These are phyloP conservation scores for Carassius auratus DNA, from an alignment of 2,113 vertebrate species.

Conservation along the genomic window DNA sequence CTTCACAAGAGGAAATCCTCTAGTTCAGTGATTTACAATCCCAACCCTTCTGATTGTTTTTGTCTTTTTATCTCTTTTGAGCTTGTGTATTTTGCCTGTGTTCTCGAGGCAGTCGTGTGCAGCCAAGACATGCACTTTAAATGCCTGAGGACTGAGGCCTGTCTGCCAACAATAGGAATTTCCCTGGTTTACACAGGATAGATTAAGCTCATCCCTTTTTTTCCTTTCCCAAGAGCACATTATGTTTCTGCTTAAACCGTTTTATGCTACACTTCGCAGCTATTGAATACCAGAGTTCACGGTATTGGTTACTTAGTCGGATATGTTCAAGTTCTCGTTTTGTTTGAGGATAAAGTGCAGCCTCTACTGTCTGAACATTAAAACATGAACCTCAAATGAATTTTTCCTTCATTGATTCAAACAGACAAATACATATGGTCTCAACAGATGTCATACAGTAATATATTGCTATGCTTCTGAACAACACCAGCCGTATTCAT, in stretches of 20 bases:
- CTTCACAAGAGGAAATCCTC: background rate
- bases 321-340: slow-evolving; percentile 7
- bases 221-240: slow-evolving; percentile 17
- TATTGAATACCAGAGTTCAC: background rate
- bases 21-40: slow-evolving; percentile 57
- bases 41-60: slow-evolving; percentile 53
- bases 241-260: slow-evolving; percentile 18
- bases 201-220: slow-evolving; percentile 52
- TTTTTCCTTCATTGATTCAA: no score
- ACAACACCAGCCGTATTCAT: slow-evolving; percentile 32
- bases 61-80: slow-evolving; percentile 31
- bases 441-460: background rate
- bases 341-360: background rate
- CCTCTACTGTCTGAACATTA: slow-evolving; percentile 16
- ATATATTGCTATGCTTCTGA: slow-evolving; percentile 23
- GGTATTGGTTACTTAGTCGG: slow-evolving; percentile 2
- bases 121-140: slow-evolving; percentile 71
- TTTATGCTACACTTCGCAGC: background rate
- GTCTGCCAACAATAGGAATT: slow-evolving; percentile 82
- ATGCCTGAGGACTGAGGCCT: slow-evolving; percentile 73
- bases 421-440: slow-evolving; percentile 34
- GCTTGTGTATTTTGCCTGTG: slow-evolving; percentile 67
- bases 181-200: slow-evolving; percentile 73
- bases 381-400: background rate
- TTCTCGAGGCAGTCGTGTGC: slow-evolving; percentile 68